These are phyloP conservation scores for Tinea trinotella DNA, from an alignment of 2,888 invertebrate genomes.

Conservation along the genomic window DNA sequence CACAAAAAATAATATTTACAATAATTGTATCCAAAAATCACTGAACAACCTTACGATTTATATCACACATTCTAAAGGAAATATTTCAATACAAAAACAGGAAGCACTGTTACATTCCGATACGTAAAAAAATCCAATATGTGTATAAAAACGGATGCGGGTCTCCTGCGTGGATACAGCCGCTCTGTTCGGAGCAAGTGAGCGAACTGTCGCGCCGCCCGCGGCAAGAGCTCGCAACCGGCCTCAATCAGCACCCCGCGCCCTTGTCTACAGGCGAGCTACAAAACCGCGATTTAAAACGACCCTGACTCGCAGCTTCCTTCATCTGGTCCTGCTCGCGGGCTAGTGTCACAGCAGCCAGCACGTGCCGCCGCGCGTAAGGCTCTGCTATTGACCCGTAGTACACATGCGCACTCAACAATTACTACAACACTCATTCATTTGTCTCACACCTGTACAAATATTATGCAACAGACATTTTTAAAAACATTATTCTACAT, in stretches of 20 bases:
- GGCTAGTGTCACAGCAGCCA: neutral
- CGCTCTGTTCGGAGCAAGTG: neutral
- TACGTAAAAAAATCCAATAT: slow-evolving; percentile 7
- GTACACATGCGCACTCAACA: slow-evolving; percentile 57
- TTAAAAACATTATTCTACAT: too few species aligned
- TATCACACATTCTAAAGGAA: neutral
- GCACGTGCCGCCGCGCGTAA: slow-evolving; percentile 50
- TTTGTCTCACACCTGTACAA: slow-evolving; percentile 62
- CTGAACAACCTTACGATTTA: neutral
- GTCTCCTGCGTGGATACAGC: neutral
- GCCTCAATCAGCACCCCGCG: slow-evolving; percentile 4
- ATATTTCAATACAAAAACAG: slow-evolving; percentile 22
- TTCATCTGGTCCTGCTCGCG: slow-evolving; percentile 29
- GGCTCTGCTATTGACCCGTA: slow-evolving; percentile 63
- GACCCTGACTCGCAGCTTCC: slow-evolving; percentile 42
- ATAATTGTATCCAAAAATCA: slow-evolving; percentile 7
- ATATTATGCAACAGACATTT: slow-evolving; percentile 28
- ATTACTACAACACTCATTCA: slow-evolving; percentile 49
- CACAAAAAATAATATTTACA: slow-evolving; percentile 6
- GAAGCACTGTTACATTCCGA: slow-evolving; percentile 27
- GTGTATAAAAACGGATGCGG: neutral
- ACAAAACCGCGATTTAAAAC: neutral
- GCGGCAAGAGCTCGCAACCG: neutral
- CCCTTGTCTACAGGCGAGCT: slow-evolving; percentile 28
- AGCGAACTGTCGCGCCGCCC: neutral